phyloP scores from a whole-genome alignment of 2,113 vertebrate species.

The Octodon degus region DNA sequence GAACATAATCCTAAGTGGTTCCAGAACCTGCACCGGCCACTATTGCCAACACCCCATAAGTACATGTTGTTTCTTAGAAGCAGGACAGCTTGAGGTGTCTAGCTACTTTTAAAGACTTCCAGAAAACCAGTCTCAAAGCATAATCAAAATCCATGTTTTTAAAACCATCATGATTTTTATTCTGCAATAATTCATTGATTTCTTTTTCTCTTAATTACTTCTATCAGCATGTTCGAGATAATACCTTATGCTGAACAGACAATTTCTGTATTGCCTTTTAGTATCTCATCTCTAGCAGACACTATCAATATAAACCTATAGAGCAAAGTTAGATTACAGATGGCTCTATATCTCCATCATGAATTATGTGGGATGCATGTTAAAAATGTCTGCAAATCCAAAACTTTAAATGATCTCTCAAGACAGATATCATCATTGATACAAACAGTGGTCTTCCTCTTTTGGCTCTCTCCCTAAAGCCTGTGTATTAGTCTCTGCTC shows the following conservation, averaged over 20 bases:
- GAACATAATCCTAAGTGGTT: background rate
- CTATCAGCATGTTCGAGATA: slow-evolving; percentile 36
- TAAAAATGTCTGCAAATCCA: slow-evolving; percentile 12
- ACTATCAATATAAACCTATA: slow-evolving; percentile 12
- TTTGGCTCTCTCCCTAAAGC: background rate
- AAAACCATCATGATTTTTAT: slow-evolving; percentile 13
- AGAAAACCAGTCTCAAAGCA: slow-evolving; percentile 35
- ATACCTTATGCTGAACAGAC: background rate
- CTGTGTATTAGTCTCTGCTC: background rate
- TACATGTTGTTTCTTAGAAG: background rate
- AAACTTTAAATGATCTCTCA: background rate
- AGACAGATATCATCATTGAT: background rate
- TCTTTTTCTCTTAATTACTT: slow-evolving; percentile 16
- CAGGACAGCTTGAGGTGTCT: background rate
- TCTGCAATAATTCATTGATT: background rate
- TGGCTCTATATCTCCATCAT: background rate
- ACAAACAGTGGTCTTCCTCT: background rate
- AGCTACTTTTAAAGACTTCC: slow-evolving; percentile 5
- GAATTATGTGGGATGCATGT: background rate
- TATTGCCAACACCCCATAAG: background rate
- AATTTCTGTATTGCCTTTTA: background rate
- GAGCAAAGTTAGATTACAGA: slow-evolving; percentile 3
- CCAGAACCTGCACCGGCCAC: background rate
- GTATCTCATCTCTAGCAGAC: background rate
- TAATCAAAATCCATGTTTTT: slow-evolving; percentile 50